Base-by-base conservation (phyloP, 2,113 vertebrate species). In the Reinhardtius hippoglossoides region DNA sequence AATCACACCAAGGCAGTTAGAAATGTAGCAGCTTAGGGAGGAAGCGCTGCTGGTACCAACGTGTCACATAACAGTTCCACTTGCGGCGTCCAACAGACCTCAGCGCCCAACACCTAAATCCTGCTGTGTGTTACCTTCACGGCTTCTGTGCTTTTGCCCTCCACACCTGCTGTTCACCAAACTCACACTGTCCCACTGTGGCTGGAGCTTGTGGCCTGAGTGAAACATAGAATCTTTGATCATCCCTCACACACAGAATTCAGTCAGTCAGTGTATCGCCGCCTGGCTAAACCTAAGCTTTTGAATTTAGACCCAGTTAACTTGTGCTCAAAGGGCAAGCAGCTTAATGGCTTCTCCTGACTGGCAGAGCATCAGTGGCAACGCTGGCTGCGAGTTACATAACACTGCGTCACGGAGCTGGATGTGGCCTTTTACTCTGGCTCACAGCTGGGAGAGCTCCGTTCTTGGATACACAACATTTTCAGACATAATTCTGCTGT, bases 271-370 rank as follows among this genome's bases (percentile, higher is more conserved):
- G 46, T 61, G 60, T 64, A 74, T 73, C 63, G 20, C 74, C 18
- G 23, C 59, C 67, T 70, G 71, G 70, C 71, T 80, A 61, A 81
- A 67, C 66, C 68, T 79, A 78, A 85, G 76, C 65, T 65, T 79
- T 60, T 42, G 26, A 54, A 74, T 81, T 77, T 67, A 78, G 71
- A 82, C 60, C 59, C 64, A 63, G 83, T 81, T 88, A 81, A 61
- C 76, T 65, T 65, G 70, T 67, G 72, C 60, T 86, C 54, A 67
- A 67, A 35, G 44, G 70, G 66, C 21, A 63, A 85, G 59, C 61
- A 37, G 87, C 84, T 91, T 86, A 86, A 61, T 82, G 64, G 78
- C 67, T 80, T 59, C 67, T 73, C 76, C 77, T 71, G 80, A 76
- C 74, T 71, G 82, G 40, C 66, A 72, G 52, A 67, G 20, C 23